These are phyloP conservation scores for Hydropsyche betteni DNA, from an alignment of 2,888 invertebrate genomes.

Conservation along the genomic window DNA sequence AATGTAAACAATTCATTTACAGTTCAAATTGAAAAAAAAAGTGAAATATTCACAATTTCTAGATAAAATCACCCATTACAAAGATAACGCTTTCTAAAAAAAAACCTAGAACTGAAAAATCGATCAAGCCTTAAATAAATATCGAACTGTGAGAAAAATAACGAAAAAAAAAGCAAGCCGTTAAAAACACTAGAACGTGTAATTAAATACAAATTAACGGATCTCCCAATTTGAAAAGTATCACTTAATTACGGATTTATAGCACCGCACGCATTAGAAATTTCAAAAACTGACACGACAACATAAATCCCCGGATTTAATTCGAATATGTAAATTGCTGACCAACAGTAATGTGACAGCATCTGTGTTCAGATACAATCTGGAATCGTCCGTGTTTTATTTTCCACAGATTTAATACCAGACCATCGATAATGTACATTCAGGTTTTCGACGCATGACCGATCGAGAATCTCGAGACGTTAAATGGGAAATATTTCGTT, in stretches of 20 bases:
- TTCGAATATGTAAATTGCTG: conserved; percentile 13
- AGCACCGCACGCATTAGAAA: background rate
- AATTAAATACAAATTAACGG: too few species aligned
- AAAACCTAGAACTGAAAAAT: too few species aligned
- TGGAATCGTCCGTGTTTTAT: background rate
- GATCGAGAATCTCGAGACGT: background rate
- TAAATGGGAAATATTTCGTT: background rate
- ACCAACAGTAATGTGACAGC: conserved; percentile 12
- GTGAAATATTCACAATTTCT: too few species aligned
- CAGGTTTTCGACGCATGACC: conserved; percentile 13
- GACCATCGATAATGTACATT: background rate
- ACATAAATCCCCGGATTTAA: background rate
- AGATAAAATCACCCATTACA: too few species aligned
- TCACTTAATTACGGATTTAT: conserved; percentile 12
- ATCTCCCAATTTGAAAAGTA: background rate
- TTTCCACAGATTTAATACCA: background rate
- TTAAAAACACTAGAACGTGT: too few species aligned
- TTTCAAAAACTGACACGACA: background rate
- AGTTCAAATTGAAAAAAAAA: too few species aligned
- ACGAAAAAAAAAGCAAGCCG: too few species aligned
- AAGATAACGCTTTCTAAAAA: too few species aligned
- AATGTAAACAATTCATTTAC: too few species aligned
- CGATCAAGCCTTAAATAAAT: too few species aligned
- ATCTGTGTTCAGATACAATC: background rate
- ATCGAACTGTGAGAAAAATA: too few species aligned